Evolutionary conservation across 2,797 vertebrate species (phyloP), one percentile per base, ranked within the genome.

Genomic region (Miichthys miiuy): DNA sequence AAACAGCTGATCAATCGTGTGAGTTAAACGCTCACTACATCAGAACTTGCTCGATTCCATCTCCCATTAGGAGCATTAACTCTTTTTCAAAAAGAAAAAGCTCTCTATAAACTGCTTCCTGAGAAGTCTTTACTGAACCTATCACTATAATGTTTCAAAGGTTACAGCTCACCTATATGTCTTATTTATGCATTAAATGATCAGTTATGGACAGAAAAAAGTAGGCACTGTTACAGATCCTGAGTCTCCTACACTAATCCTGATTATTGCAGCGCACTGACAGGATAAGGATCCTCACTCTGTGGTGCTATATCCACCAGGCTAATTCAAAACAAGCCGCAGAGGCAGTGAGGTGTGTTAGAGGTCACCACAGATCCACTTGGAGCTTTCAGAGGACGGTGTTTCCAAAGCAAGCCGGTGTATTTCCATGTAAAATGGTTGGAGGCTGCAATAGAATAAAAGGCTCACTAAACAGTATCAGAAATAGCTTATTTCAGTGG

Each of bases 391-490:
- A 57, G 44, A 63, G 42, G 5, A 63, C 30, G 64, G 56, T 2
- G 6, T 67, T 52, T 52, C 13, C 14, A 62, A 52, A 18, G 48
- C 47, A 44, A 41, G 27, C 60, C 0, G 5, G 54, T 62, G 30
- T 47, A 66, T 41, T 68, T 57, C 16, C 56, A 74, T 75, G 42
- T 27, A 62, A 72, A 72, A 72, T 60, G 13, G 5, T 62, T 4
- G 10, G n/a, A 72, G 47, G 65, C 55, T 52, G n/a, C 68, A 20
- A 8, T 25, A 27, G 48, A 68, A 82, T 72, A 72, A 72, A 80
- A 47, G 17, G 12, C 48, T 77, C 44, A n/a, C 6, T 13, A 7
- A 13, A 50, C 70, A 42, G 54, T 34, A 63, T 76, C 42, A 56
- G 34, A 71, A 61, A 66, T 52, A 47, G 61, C 68, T 60, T 50